Base-by-base conservation (phyloP, 2,113 vertebrate species). In the Antennarius striatus region DNA sequence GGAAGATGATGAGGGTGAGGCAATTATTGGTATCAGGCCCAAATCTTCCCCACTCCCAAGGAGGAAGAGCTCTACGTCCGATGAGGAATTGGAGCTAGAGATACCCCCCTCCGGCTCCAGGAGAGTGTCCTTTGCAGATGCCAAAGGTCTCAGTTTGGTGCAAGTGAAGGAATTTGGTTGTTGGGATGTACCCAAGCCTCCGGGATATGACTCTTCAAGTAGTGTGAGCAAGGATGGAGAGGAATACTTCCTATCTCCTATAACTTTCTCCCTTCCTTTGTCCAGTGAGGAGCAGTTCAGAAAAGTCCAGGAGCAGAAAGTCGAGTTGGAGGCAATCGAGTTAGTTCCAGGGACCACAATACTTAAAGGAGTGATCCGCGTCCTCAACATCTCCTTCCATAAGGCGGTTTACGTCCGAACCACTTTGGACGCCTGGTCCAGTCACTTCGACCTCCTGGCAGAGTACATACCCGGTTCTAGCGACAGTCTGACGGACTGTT, bases 91-190 rank as follows among this genome's bases (percentile, higher is more conserved):
- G 0, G 90, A 86, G 1, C 68, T 78, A 1, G 84, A 86, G 50
- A 82, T 75, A 2, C 86, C 84, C 0, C 64, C 47, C 4, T 84
- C 51, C 15, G 86, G 81, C 68, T 86, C 86, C 62, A 94, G 98
- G 73, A 95, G 94, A 79, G 98, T 99, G 82, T 99, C 96, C 4
- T 99, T 99, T 77, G 98, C 97, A 8, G 98, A 99, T 57, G 89
- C 91, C 32, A 94, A 95, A 70, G 98, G 98, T 47, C 92, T 97
- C 73, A 92, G 92, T 83, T 93, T 99, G 58, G 96, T 98, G 49
- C 94, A 95, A 3, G 92, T 99, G 63, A 98, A 97, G 91, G 93
- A 97, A 85, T 98, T 96, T 8, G 89, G 93, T 84, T 90, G 22
- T 48, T 95, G 94, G 94, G 94, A 96, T 15, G 32, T 91, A 11